Percentiles rank a stretch among this genome's conserved stretches.
These are phyloP conservation scores for Rhabdophis nuchalis DNA, from an alignment of 2,797 vertebrate genomes.

Conservation along the genomic window DNA sequence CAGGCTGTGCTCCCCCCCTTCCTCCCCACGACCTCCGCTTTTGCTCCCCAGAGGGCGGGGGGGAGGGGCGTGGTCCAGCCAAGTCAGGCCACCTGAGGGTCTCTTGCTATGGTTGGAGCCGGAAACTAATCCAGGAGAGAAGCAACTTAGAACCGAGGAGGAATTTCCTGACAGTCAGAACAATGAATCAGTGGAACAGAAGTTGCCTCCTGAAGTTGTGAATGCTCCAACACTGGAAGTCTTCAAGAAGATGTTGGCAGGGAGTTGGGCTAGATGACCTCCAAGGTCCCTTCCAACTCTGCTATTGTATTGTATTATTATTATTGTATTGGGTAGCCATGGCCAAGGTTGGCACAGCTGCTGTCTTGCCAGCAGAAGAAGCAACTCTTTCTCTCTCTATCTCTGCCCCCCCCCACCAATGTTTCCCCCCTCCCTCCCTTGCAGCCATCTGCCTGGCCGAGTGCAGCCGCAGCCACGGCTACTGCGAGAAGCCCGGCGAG, in stretches of 20 bases:
- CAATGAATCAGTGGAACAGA: too few relatives aligned
- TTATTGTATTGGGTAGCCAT: too few relatives aligned
- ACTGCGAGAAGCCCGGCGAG: slow-evolving; percentile 77
- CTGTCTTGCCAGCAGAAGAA: background rate
- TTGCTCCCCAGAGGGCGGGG: background rate
- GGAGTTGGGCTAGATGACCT: too few relatives aligned
- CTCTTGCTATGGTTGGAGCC: background rate
- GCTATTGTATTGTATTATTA: too few relatives aligned
- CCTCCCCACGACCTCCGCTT: background rate
- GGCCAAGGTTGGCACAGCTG: slow-evolving; percentile 74
- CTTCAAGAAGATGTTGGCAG: too few relatives aligned
- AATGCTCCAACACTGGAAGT: too few relatives aligned
- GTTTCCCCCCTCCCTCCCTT: background rate
- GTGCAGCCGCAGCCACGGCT: slow-evolving; percentile 78
- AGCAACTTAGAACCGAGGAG: too few relatives aligned
- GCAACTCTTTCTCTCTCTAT: background rate
- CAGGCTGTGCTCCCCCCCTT: background rate
- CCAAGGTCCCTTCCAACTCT: too few relatives aligned
- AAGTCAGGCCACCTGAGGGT: background rate
- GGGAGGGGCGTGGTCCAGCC: slow-evolving; percentile 10
- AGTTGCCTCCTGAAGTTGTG: too few relatives aligned
- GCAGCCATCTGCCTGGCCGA: slow-evolving; percentile 79
- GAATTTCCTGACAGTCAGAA: too few relatives aligned
- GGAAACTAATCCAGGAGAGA: too few relatives aligned
- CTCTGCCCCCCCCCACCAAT: background rate